phyloP scores from a whole-genome alignment of 2,888 invertebrate genomes.

The Dioctria rufipes region DNA sequence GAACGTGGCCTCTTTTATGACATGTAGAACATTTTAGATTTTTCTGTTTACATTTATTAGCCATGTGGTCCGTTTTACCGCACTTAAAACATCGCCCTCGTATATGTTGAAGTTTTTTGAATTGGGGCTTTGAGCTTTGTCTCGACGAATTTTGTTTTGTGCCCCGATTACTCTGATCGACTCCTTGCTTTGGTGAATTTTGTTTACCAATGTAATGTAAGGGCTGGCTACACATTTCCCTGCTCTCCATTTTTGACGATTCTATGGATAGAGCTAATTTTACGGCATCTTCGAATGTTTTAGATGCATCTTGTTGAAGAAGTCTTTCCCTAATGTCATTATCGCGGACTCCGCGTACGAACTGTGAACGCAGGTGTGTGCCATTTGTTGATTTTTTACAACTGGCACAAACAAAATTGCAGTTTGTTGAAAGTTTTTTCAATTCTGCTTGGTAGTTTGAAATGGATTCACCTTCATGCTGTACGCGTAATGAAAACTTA shows the following conservation, averaged over 20 bases:
- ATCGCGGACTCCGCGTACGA: slow-evolving; percentile 1
- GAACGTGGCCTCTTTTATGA: slow-evolving; percentile 7
- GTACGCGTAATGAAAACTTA: background rate
- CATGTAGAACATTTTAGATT: slow-evolving; percentile 9
- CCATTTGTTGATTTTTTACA: background rate
- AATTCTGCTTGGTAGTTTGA: background rate
- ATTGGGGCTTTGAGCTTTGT: background rate
- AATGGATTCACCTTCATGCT: background rate
- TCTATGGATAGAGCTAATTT: background rate
- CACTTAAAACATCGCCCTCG: slow-evolving; percentile 23
- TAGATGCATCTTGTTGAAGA: background rate
- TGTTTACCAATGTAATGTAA: background rate
- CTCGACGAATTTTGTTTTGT: background rate
- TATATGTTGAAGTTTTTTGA: slow-evolving; percentile 1
- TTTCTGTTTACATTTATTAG: slow-evolving; percentile 26
- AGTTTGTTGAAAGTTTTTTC: background rate
- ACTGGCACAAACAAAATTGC: background rate
- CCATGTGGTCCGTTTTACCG: slow-evolving; percentile 3
- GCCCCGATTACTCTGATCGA: background rate
- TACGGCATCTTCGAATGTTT: slow-evolving; percentile 1
- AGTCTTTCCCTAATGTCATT: background rate
- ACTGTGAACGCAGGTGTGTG: background rate
- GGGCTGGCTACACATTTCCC: background rate
- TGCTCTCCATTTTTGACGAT: background rate
- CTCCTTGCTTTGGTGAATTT: background rate